These are phyloP conservation scores for Phorcus lineatus DNA, from an alignment of 2,888 invertebrate species.

Conservation along the genomic window DNA sequence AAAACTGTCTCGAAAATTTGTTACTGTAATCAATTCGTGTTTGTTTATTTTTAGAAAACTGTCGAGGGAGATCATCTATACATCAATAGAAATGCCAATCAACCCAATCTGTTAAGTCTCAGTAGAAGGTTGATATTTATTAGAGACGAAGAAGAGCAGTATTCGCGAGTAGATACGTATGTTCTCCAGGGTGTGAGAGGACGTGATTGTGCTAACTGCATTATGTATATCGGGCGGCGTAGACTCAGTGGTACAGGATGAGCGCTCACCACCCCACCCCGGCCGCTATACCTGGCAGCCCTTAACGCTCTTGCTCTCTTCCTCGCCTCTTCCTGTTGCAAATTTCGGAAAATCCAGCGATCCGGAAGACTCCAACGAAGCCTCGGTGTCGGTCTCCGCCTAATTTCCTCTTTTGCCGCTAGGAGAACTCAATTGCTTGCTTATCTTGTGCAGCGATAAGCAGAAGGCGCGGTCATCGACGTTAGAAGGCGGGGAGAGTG, in stretches of 20 bases:
- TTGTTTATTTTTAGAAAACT: no score
- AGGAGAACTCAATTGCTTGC: constrained; percentile 23
- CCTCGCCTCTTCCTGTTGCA: constrained; percentile 15
- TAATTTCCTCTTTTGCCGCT: constrained; percentile 24
- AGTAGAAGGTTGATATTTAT: no score
- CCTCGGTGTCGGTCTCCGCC: constrained; percentile 6
- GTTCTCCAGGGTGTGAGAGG: no score
- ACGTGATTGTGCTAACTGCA: not conserved
- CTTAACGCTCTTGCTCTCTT: not conserved
- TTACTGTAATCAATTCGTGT: no score
- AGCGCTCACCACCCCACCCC: not conserved
- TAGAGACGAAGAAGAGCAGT: no score
- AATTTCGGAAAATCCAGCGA: constrained; percentile 19
- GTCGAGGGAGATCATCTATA: no score
- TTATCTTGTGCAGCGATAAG: constrained; percentile 10
- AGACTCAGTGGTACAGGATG: not conserved
- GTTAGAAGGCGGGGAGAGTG: not conserved
- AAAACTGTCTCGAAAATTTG: no score
- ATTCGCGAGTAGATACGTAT: no score
- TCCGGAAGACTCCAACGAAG: constrained; percentile 18
- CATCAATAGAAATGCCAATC: no score
- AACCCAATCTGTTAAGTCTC: no score
- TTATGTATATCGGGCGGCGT: not conserved
- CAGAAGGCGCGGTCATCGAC: no score
- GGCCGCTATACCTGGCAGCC: not conserved